Base-by-base conservation (phyloP, 2,888 invertebrate species). In the Boloria euphrosyne region DNA sequence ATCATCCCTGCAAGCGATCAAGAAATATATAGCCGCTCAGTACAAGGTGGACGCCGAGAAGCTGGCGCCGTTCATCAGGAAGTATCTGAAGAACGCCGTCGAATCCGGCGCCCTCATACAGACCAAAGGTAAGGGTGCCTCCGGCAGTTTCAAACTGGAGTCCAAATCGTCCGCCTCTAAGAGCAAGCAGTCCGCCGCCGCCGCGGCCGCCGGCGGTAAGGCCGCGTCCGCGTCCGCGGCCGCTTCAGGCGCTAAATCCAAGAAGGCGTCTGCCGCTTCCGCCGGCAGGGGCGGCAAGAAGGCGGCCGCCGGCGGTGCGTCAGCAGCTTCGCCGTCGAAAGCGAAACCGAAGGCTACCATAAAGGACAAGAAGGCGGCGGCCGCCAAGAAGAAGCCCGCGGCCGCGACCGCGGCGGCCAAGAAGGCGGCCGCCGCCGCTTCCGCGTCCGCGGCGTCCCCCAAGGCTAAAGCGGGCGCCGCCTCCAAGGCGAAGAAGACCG, bases 1-100 rank as follows among this genome's bases (percentile, higher is more conserved):
- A 38, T 94, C 94, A 0, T 94, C 94, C 0, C 76, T 83, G 70
- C 90, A 81, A 78, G 88, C 88, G 2, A 94, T 95, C 79, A 95
- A 94, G 79, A 95, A 95, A 76, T 95, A 93, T 79, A 92, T 95
- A 58, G 82, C 90, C 13, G 84, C 90, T 27, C 93, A 91, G 65
- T 94, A 94, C 89, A 93, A 93, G 67, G 67, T 53, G 1, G 63
- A 62, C 62, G 62, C 67, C 13, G 93, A 93, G 67, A 94, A 94
- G 74, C 77, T 93, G 54, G 88, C 93, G 1, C 90, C 91, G 2
- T 94, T 92, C 81, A 94, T 95, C 74, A 93, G 92, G 71, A 93
- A 93, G 73, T 75, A 74, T 47, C 74, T 95, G 69, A 94, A 93
- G 78, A 78, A 83, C 14, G 93, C 93, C 16, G 93, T 95, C n/a